Conservation (phyloP, 1,140 invertebrate genomes). For the Orussus abietinus region DNA sequence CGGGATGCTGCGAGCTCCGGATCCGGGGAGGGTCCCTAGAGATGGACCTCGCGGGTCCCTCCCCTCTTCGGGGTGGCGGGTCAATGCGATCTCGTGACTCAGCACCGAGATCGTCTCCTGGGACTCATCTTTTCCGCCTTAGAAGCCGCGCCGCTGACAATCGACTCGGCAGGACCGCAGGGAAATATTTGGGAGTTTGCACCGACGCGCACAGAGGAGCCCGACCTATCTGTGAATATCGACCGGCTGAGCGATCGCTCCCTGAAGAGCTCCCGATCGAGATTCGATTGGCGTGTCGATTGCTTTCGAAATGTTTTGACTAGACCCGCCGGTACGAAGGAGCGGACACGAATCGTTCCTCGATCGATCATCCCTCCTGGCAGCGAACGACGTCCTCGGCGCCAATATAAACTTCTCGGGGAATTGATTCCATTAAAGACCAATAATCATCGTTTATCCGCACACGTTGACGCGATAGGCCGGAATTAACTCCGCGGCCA, state of each 20-base stretch:
- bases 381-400: no score
- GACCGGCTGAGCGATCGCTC: constrained; percentile 23
- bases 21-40: constrained; percentile 20
- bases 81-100: constrained; percentile 38
- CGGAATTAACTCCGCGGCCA: no score
- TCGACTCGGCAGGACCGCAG: constrained; percentile 18
- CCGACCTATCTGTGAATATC: constrained; percentile 7
- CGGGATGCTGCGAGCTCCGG: neutral
- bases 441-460: no score
- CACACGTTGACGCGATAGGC: no score
- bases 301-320: no score
- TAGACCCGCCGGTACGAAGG: no score
- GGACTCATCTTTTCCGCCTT: constrained; percentile 36
- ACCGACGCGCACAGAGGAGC: constrained; percentile 3
- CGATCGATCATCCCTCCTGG: no score
- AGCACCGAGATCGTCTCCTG: constrained; percentile 37
- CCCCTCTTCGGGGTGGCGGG: constrained; percentile 25
- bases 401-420: no score
- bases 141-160: constrained; percentile 26
- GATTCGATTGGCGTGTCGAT: no score
- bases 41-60: constrained; percentile 18
- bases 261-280: constrained; percentile 11
- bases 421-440: no score
- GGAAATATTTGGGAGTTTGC: constrained; percentile 21
- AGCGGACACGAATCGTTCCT: no score